A percentile compares a stretch with the other conserved stretches of the same genome.
These are phyloP conservation scores for Raillietiella orientalis DNA, from an alignment of 2,888 invertebrate genomes.

Conservation along the genomic window DNA sequence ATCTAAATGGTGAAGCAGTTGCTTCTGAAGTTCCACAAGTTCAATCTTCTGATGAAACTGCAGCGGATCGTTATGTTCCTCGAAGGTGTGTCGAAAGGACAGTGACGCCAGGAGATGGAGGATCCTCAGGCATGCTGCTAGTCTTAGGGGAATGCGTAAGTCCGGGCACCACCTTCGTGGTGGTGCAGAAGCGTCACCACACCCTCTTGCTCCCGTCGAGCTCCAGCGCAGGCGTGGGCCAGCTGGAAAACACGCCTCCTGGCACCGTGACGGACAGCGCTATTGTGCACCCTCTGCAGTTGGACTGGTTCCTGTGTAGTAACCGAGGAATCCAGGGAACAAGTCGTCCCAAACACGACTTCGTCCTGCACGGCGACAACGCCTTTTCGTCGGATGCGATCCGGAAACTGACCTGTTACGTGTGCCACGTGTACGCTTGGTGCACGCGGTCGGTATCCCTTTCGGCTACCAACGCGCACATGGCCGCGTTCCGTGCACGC, in stretches of 20 bases:
- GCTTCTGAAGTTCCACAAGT: slow-evolving; percentile 20
- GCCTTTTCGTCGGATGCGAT: slow-evolving; percentile 33
- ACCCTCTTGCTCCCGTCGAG: slow-evolving; percentile 21
- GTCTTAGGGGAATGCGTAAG: slow-evolving; percentile 18
- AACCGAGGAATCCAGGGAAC: slow-evolving; percentile 18
- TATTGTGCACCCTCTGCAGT: slow-evolving; percentile 52
- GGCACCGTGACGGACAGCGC: slow-evolving; percentile 56
- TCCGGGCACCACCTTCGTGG: slow-evolving; percentile 56
- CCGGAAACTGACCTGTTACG: slow-evolving; percentile 39
- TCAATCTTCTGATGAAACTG: slow-evolving; percentile 16
- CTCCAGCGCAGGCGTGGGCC: slow-evolving; percentile 8
- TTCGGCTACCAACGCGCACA: slow-evolving; percentile 14
- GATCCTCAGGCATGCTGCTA: slow-evolving; percentile 37
- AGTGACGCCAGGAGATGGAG: slow-evolving; percentile 21
- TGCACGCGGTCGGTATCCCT: slow-evolving; percentile 25
- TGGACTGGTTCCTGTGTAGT: slow-evolving; percentile 58
- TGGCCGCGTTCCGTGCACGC: slow-evolving; percentile 9
- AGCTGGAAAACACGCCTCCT: slow-evolving; percentile 32
- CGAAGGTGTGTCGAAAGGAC: slow-evolving; percentile 63
- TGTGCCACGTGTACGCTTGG: slow-evolving; percentile 55
- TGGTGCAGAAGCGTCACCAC: slow-evolving; percentile 90
- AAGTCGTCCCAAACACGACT: slow-evolving; percentile 30
- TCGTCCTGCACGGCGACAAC: slow-evolving; percentile 45
- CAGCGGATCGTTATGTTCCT: slow-evolving; percentile 30
- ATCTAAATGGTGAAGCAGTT: slow-evolving; percentile 22